phyloP scores from a whole-genome alignment of 2,888 invertebrate genomes.

The Caenorhabditis virilis region DNA sequence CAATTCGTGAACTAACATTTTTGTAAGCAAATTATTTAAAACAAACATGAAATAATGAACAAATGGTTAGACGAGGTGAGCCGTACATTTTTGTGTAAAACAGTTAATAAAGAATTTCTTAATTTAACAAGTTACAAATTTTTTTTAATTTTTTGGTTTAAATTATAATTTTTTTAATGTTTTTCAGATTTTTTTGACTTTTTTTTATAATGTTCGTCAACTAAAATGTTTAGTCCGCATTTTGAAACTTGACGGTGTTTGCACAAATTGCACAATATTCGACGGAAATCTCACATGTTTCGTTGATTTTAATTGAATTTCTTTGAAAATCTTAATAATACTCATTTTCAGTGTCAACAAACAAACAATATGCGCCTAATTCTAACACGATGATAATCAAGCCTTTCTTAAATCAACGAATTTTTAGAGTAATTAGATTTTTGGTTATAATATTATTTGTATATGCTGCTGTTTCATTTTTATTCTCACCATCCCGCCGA shows the following conservation, averaged over 20 bases:
- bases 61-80: too few relatives aligned
- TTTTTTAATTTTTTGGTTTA: not conserved
- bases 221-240: not conserved
- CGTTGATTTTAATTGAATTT: not conserved
- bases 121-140: too few relatives aligned
- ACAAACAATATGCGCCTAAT: too few relatives aligned
- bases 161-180: not conserved
- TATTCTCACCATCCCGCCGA: not conserved
- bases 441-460: constrained; percentile 3
- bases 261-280: not conserved
- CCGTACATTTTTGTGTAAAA: too few relatives aligned
- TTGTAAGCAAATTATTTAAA: too few relatives aligned
- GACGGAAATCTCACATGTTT: not conserved
- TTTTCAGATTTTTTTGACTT: constrained; percentile 1
- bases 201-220: not conserved
- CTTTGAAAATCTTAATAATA: not conserved
- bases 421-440: constrained; percentile 20
- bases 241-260: not conserved
- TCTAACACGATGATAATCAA: not conserved
- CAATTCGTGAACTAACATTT: not conserved
- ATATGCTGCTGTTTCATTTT: constrained; percentile 2
- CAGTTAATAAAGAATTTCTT: too few relatives aligned
- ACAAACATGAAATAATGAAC: too few relatives aligned
- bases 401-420: constrained; percentile 20
- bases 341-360: too few relatives aligned